Evolutionary conservation across 2,113 vertebrate genomes (phyloP).

Genomic region (Psophia crepitans): DNA sequence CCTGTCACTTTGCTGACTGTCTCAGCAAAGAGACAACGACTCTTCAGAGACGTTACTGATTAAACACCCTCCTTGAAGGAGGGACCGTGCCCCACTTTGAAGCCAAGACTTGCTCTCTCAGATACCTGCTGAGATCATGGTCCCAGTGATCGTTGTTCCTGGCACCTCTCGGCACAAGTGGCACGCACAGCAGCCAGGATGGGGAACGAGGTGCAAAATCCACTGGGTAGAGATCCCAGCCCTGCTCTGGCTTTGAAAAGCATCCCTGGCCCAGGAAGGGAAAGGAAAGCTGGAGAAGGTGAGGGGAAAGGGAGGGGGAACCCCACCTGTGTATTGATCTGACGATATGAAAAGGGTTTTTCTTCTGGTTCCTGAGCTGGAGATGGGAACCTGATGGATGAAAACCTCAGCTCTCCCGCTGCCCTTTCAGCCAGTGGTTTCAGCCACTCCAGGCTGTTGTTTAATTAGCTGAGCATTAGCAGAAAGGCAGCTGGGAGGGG

Average conservation of each 20-base stretch:
- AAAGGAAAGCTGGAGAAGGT: background rate
- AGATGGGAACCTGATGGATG: background rate
- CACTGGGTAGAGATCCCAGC: background rate
- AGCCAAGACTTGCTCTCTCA: background rate
- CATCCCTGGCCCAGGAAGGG: background rate
- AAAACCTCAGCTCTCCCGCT: conserved; percentile 10
- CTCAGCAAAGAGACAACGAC: background rate
- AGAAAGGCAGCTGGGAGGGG: conserved; percentile 5
- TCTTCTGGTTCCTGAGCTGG: background rate
- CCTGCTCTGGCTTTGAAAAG: background rate
- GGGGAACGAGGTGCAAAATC: background rate
- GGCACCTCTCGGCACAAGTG: background rate
- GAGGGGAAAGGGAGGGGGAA: background rate
- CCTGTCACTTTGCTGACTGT: background rate
- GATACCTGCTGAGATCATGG: background rate
- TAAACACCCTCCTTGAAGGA: background rate
- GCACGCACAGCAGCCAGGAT: background rate
- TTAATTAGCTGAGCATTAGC: conserved; percentile 9
- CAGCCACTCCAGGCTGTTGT: conserved; percentile 27
- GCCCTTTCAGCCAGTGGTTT: conserved; percentile 38
- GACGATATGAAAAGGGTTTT: background rate
- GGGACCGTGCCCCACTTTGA: background rate
- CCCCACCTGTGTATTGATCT: background rate
- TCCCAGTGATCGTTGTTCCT: background rate
- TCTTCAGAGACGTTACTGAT: background rate